Percentiles rank a stretch among this genome's conserved stretches.
phyloP scores from a whole-genome alignment of 2,888 invertebrate species.

The Catocala fraxini region DNA sequence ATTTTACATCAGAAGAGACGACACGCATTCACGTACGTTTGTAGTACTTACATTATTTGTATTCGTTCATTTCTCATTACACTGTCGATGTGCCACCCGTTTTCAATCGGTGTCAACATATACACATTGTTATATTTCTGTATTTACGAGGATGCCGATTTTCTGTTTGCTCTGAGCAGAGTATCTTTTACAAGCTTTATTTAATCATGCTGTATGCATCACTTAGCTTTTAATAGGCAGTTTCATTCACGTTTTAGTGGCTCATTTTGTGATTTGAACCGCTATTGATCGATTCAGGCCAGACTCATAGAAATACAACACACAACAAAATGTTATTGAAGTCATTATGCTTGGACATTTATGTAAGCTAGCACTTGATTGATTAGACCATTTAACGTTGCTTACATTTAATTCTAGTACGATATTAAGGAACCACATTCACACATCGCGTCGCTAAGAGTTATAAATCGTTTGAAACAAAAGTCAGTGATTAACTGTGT shows the following conservation, averaged over 20 bases:
- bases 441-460: constrained; percentile 36
- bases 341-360: too few relatives aligned
- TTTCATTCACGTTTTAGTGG: background rate
- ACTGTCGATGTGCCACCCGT: constrained; percentile 30
- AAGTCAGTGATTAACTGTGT: constrained; percentile 39
- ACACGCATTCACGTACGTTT: constrained; percentile 74
- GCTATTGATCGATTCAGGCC: too few relatives aligned
- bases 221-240: background rate
- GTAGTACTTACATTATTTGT: constrained; percentile 39
- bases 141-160: constrained; percentile 56
- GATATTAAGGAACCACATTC: constrained; percentile 35
- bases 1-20: constrained; percentile 69
- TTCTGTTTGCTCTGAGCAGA: constrained; percentile 42
- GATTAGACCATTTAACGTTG: constrained; percentile 1
- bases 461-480: constrained; percentile 46
- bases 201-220: background rate
- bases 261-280: too few relatives aligned
- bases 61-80: constrained; percentile 41
- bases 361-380: too few relatives aligned
- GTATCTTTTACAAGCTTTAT: constrained; percentile 3
- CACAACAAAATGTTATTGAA: background rate
- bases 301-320: too few relatives aligned
- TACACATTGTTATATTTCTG: constrained; percentile 61
- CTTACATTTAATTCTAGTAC: constrained; percentile 4
- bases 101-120: constrained; percentile 47